Conservation (phyloP, 2,797 vertebrate species). For the Phataginus tetradactyla region DNA sequence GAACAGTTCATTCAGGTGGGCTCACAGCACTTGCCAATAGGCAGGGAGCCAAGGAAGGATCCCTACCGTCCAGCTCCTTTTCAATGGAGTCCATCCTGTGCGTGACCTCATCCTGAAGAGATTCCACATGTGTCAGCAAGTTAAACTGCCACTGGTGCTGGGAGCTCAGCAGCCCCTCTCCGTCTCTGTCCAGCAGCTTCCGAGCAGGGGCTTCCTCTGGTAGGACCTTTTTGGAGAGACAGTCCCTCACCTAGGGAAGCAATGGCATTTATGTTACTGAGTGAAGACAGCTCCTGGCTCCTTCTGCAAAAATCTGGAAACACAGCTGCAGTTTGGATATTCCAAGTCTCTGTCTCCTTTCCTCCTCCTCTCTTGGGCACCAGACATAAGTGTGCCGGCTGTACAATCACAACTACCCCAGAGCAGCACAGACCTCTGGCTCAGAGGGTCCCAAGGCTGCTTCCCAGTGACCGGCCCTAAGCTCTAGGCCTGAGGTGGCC, state of each 20-base stretch:
- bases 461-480: not conserved
- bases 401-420: not conserved
- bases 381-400: not conserved
- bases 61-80: conserved; percentile 94
- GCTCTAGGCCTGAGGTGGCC: not conserved
- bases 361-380: not conserved
- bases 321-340: not conserved
- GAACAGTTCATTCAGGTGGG: not conserved
- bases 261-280: conserved; percentile 11
- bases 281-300: not conserved
- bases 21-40: not conserved
- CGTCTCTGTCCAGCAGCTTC: conserved; percentile 86
- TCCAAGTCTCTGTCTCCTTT: not conserved
- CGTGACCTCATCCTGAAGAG: conserved; percentile 95
- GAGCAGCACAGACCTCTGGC: not conserved
- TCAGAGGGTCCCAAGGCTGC: not conserved
- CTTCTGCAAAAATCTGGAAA: conserved; percentile 15
- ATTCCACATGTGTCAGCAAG: conserved; percentile 94
- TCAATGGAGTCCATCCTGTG: conserved; percentile 99
- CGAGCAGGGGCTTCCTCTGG: conserved; percentile 84
- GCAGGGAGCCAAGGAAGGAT: conserved; percentile 34
- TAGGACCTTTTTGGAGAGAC: conserved; percentile 84
- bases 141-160: conserved; percentile 96
- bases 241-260: conserved; percentile 85
- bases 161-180: conserved; percentile 85